A percentile compares a stretch with the other conserved stretches of the same genome.
phyloP scores from a whole-genome alignment of 2,888 invertebrate genomes.

The Stenodema calcarata region DNA sequence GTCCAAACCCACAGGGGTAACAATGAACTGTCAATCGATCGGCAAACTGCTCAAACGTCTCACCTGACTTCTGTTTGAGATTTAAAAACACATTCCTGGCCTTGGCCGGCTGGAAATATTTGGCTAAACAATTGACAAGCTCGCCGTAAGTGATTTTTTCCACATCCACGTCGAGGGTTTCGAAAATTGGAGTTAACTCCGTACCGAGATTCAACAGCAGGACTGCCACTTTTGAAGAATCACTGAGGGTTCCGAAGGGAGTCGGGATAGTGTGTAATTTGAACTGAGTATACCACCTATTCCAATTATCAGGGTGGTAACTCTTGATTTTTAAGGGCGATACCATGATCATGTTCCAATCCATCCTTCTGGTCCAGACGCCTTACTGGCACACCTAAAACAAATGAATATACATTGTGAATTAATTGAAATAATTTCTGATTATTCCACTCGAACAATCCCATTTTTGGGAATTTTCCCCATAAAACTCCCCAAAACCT shows the following conservation, averaged over 20 bases:
- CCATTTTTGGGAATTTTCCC: too few relatives aligned
- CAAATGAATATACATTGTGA: neutral
- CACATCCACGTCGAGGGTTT: neutral
- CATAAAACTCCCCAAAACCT: too few relatives aligned
- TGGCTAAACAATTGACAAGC: neutral
- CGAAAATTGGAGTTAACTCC: neutral
- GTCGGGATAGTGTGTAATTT: neutral
- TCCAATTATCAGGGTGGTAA: neutral
- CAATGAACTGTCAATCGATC: neutral
- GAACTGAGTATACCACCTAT: neutral
- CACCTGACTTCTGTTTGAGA: neutral
- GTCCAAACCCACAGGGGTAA: slow-evolving; percentile 1
- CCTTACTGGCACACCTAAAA: neutral
- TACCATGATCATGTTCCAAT: neutral
- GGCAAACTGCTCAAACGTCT: slow-evolving; percentile 8
- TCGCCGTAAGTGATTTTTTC: neutral
- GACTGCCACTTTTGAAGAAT: neutral
- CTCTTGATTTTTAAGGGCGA: neutral
- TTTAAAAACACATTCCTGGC: neutral
- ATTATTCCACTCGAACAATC: too few relatives aligned
- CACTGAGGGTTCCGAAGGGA: neutral
- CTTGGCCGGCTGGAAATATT: neutral
- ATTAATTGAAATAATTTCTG: too few relatives aligned
- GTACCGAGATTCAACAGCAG: neutral
- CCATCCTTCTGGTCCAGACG: neutral